Evolutionary conservation across 2,797 vertebrate species (phyloP), one percentile per base, ranked within the genome.

Genomic region (Ptychadena robeensis): DNA sequence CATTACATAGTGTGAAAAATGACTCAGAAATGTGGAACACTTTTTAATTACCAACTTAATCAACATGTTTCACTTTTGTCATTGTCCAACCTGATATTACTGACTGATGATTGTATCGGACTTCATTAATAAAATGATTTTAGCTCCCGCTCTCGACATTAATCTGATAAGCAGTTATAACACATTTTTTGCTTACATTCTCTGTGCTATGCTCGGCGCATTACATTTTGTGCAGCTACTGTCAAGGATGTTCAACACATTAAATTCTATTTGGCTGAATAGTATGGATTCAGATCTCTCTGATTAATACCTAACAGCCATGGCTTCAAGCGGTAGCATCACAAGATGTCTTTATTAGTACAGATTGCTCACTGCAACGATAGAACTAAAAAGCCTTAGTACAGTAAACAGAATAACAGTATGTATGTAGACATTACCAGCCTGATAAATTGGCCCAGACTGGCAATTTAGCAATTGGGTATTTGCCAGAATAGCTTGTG

Each of bases 281-380:
- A 69, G 35, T 22, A 69, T 22, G 67, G 67, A 69, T 69, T 22
- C 32, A 69, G 22, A 69, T 69, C 14, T 69, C 31, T 4, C 37
- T 79, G 76, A 57, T 68, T 79, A 79, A 57, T 40, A 68, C 35
- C 65, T 65, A 76, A 15, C 31, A 59, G 30, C 12, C 65, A 15
- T 9, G 65, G 63, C 14, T 72, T 64, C 22, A 34, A 30, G 25
- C 35, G n/a, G 44, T 72, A 72, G 59, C 35, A 38, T 71, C 35
- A 48, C 79, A 64, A 32, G 27, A 30, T 71, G 28, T 63, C 34
- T 80, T 71, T 72, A 80, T 72, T 35, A 72, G 32, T 57, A 37
- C 27, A 35, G 38, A 76, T 76, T 64, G 35, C 65, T 65, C 68
- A 40, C 35, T 72, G 35, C 34, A 68, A 8, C n/a, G 72, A 72